phyloP scores from a whole-genome alignment of 2,888 invertebrate species.

The Drosophila neutralis region DNA sequence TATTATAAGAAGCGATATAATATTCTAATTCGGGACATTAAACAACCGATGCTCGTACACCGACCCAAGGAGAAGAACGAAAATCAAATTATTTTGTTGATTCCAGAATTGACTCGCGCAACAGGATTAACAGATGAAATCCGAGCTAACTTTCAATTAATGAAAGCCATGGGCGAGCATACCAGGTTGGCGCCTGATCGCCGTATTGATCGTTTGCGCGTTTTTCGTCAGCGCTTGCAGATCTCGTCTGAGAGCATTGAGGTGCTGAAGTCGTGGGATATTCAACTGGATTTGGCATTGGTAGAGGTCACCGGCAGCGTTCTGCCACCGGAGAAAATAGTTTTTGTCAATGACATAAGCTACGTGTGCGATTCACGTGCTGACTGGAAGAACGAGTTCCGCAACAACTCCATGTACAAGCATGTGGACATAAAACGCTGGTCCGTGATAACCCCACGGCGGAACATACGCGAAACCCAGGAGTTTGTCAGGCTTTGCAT shows the following conservation, averaged over 20 bases:
- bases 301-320: constrained; percentile 89
- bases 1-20: constrained; percentile 90
- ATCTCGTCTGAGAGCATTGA: constrained; percentile 85
- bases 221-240: constrained; percentile 88
- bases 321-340: constrained; percentile 88
- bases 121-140: constrained; percentile 92
- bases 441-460: constrained; percentile 83
- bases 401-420: constrained; percentile 85
- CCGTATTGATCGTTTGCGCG: constrained; percentile 88
- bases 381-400: constrained; percentile 91
- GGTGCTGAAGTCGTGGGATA: constrained; percentile 90
- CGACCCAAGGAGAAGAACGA: constrained; percentile 89
- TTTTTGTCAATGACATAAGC: constrained; percentile 84
- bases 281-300: constrained; percentile 88
- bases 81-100: constrained; percentile 88
- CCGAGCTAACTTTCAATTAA: constrained; percentile 87
- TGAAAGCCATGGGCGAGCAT: constrained; percentile 89
- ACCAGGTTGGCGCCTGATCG: constrained; percentile 90
- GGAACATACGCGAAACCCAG: constrained; percentile 72
- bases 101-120: constrained; percentile 93
- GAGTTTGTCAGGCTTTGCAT: constrained; percentile 82
- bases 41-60: constrained; percentile 93
- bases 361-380: constrained; percentile 85
- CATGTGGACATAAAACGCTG: constrained; percentile 82
- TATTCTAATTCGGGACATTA: constrained; percentile 87